These are phyloP conservation scores for Sinopyrophorus schimmeli DNA, from an alignment of 2,888 invertebrate genomes.

Conservation along the genomic window DNA sequence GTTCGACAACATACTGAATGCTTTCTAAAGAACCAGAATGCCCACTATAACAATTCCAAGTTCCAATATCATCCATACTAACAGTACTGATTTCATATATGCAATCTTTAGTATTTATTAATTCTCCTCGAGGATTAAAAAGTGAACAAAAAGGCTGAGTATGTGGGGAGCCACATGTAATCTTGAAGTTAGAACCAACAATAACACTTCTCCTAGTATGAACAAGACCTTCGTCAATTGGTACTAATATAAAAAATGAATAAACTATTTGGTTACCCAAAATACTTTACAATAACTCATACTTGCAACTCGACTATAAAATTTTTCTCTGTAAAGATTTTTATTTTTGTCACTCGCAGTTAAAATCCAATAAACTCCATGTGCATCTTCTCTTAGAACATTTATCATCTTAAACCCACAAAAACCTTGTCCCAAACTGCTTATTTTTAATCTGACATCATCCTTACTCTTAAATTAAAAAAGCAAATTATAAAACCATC, in stretches of 20 bases:
- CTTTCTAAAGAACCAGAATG: slow-evolving; percentile 20
- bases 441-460: background rate
- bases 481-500: background rate
- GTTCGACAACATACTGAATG: slow-evolving; percentile 25
- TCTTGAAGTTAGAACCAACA: background rate
- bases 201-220: background rate
- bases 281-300: background rate
- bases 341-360: slow-evolving; percentile 3
- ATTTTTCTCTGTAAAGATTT: background rate
- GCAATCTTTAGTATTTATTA: slow-evolving; percentile 13
- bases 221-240: background rate
- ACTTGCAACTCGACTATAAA: slow-evolving; percentile 1
- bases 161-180: background rate
- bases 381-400: background rate
- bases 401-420: slow-evolving; percentile 11
- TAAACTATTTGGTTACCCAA: background rate
- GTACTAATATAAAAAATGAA: background rate
- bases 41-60: slow-evolving; percentile 30
- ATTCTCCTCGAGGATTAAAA: slow-evolving; percentile 26
- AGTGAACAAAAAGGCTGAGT: slow-evolving; percentile 25
- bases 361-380: slow-evolving; percentile 1
- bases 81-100: slow-evolving; percentile 6
- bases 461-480: background rate
- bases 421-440: slow-evolving; percentile 9
- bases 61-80: slow-evolving; percentile 22